Percentiles rank a stretch among this genome's conserved stretches.
Conservation (phyloP, 2,888 invertebrate species). For the Enchytraeus crypticus region DNA sequence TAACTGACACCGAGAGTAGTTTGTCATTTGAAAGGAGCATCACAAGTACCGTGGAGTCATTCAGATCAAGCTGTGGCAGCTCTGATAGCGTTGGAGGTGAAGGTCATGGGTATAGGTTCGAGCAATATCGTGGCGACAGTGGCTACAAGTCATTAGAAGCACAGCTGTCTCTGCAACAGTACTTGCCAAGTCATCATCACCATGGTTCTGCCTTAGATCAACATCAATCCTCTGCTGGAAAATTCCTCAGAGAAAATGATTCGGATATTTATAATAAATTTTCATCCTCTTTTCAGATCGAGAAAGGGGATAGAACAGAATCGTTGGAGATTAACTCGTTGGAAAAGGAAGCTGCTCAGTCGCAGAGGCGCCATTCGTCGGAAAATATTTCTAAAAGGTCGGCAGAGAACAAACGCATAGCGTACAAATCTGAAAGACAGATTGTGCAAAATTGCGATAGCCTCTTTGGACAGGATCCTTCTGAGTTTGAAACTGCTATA, state of each 20-base stretch:
- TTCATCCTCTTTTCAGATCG: too few relatives aligned
- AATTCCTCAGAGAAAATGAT: too few relatives aligned
- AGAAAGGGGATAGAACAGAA: too few relatives aligned
- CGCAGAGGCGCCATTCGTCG: neutral
- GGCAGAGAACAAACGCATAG: conserved; percentile 45
- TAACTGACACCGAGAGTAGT: conserved; percentile 10
- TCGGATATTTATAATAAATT: too few relatives aligned
- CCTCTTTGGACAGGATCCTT: conserved; percentile 33
- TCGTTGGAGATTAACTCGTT: too few relatives aligned
- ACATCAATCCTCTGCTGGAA: too few relatives aligned
- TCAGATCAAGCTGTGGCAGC: conserved; percentile 21
- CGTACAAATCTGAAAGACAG: conserved; percentile 44
- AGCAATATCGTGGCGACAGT: conserved; percentile 34
- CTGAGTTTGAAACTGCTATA: too few relatives aligned
- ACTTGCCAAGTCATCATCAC: too few relatives aligned
- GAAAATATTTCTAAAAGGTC: conserved; percentile 32
- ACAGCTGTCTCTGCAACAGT: conserved; percentile 20
- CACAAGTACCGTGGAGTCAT: conserved; percentile 45
- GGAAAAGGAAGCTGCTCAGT: too few relatives aligned
- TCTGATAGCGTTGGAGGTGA: conserved; percentile 47
- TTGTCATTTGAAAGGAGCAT: conserved; percentile 5
- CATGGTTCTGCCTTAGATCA: too few relatives aligned
- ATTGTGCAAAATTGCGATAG: conserved; percentile 39
- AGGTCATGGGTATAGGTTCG: conserved; percentile 36
- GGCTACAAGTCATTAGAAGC: conserved; percentile 51